phyloP scores from a whole-genome alignment of 1,140 invertebrate species.

The Frieseomelitta varia region DNA sequence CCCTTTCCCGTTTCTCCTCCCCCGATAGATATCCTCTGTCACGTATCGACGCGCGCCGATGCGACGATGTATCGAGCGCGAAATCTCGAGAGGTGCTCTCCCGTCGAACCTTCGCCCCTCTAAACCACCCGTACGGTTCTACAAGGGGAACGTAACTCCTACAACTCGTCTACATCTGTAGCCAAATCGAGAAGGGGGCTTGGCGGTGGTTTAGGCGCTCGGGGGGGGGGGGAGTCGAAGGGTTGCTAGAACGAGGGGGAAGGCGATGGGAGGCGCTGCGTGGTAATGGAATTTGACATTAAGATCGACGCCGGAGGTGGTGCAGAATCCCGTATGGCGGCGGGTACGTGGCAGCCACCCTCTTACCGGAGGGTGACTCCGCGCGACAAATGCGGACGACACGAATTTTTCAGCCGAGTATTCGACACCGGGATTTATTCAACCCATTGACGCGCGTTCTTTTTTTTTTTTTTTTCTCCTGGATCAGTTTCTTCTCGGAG shows the following conservation, averaged over 20 bases:
- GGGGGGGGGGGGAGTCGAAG: too few species aligned
- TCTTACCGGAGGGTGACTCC: slow-evolving; percentile 15
- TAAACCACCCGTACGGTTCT: neutral
- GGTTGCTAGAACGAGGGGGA: neutral
- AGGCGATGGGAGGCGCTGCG: neutral
- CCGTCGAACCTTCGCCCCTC: slow-evolving; percentile 6
- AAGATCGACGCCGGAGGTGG: slow-evolving; percentile 62
- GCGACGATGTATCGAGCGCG: slow-evolving; percentile 46
- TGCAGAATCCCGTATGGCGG: neutral
- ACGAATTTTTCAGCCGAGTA: slow-evolving; percentile 32
- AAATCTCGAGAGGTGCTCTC: slow-evolving; percentile 52
- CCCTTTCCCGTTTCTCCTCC: neutral
- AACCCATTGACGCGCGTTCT: too few species aligned
- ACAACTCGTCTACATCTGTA: slow-evolving; percentile 20
- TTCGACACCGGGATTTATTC: slow-evolving; percentile 39
- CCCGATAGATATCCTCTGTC: slow-evolving; percentile 58
- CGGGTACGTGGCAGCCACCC: neutral
- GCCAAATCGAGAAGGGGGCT: neutral
- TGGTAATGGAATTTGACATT: slow-evolving; percentile 72
- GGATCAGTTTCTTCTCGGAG: too few species aligned
- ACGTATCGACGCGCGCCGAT: slow-evolving; percentile 51
- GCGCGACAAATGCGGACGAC: slow-evolving; percentile 38
- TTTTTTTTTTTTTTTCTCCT: too few species aligned
- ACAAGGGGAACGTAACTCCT: neutral
- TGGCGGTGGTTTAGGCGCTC: neutral